A percentile compares a stretch with the other conserved stretches of the same genome.
These are phyloP conservation scores for Echeneis naucrates DNA, from an alignment of 2,797 vertebrate species.

Conservation along the genomic window DNA sequence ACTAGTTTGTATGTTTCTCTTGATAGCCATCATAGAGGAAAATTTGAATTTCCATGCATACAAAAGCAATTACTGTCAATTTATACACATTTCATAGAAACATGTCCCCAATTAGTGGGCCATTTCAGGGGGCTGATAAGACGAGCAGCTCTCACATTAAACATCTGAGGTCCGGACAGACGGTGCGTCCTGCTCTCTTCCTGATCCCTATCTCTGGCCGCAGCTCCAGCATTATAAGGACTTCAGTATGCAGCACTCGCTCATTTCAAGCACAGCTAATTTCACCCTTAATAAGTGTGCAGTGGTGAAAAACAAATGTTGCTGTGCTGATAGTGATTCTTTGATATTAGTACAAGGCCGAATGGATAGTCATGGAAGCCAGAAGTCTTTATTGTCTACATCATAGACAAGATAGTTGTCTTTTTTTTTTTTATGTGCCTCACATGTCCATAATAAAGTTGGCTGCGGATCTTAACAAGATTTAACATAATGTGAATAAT, in stretches of 20 bases:
- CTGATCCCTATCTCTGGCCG: conserved; percentile 76
- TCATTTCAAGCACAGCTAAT: conserved; percentile 78
- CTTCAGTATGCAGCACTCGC: conserved; percentile 57
- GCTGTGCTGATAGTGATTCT: conserved; percentile 73
- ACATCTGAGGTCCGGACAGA: conserved; percentile 78
- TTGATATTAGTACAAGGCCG: conserved; percentile 65
- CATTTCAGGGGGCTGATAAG: conserved; percentile 77
- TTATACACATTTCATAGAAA: conserved; percentile 82
- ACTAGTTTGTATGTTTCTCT: conserved; percentile 77
- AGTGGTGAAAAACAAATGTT: conserved; percentile 69
- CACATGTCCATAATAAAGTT: conserved; percentile 51
- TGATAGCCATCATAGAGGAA: conserved; percentile 79
- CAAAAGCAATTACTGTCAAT: conserved; percentile 86
- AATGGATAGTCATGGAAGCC: conserved; percentile 52
- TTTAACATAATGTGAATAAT: conserved; percentile 41
- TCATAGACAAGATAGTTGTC: conserved; percentile 55
- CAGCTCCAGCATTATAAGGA: conserved; percentile 46
- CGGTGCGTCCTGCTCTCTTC: conserved; percentile 50
- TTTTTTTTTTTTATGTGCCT: conserved; percentile 43
- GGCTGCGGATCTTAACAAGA: conserved; percentile 41
- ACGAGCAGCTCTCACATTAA: conserved; percentile 66
- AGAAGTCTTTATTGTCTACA: conserved; percentile 64
- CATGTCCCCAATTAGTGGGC: conserved; percentile 83
- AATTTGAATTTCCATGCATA: conserved; percentile 83
- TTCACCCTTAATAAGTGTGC: conserved; percentile 75